These are phyloP conservation scores for Sylvia atricapilla DNA, from an alignment of 2,113 vertebrate genomes.

Conservation along the genomic window DNA sequence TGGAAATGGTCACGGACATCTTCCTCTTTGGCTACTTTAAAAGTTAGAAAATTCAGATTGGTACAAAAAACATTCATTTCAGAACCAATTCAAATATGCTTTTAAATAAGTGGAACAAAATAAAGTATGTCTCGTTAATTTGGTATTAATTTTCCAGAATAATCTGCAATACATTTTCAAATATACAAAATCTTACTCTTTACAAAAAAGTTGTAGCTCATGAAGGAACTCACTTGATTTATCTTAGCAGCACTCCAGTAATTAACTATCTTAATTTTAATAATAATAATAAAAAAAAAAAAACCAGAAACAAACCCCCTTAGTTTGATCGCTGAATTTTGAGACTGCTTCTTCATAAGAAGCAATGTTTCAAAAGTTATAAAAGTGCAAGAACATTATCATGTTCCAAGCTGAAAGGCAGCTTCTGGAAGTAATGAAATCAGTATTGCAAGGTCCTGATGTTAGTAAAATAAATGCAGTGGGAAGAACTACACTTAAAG, in stretches of 20 bases:
- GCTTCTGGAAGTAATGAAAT: conserved; percentile 3
- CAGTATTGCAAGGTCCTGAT: conserved; percentile 8
- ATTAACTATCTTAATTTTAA: conserved; percentile 21
- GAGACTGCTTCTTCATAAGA: conserved; percentile 41
- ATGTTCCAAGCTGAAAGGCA: conserved; percentile 42
- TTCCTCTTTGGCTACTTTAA: conserved; percentile 43
- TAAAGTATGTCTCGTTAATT: conserved; percentile 25
- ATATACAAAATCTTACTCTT: conserved; percentile 55
- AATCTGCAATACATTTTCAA: conserved; percentile 45
- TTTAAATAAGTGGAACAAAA: conserved; percentile 49
- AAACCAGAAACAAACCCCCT: not conserved
- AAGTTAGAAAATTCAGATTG: conserved; percentile 49
- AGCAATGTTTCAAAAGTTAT: conserved; percentile 38
- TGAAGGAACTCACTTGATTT: conserved; percentile 36
- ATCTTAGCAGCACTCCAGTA: conserved; percentile 29
- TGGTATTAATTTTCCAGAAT: conserved; percentile 51
- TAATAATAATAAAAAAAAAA: not conserved
- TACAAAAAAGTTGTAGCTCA: conserved; percentile 25
- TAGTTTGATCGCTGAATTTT: conserved; percentile 33
- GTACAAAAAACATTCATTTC: conserved; percentile 51
- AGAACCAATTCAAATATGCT: conserved; percentile 28
- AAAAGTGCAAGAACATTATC: conserved; percentile 43
- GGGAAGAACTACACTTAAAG: not conserved
- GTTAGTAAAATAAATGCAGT: not conserved
- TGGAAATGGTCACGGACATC: conserved; percentile 39